A percentile compares a stretch with the other conserved stretches of the same genome.
phyloP scores from a whole-genome alignment of 2,113 vertebrate genomes.

The Plotosus lineatus region DNA sequence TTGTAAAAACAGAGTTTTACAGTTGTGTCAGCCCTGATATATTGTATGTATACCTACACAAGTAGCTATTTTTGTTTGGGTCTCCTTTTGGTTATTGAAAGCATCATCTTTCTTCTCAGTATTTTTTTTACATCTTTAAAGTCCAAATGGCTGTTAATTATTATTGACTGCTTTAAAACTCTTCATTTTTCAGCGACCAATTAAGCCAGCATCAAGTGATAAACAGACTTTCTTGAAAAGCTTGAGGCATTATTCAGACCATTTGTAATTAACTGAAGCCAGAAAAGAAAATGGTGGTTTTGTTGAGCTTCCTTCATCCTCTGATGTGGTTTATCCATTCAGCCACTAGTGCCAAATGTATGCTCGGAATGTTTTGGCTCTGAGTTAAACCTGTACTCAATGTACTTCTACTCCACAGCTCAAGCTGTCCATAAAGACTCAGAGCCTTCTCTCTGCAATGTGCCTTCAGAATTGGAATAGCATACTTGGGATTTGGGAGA shows the following conservation, averaged over 20 bases:
- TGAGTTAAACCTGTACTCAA: neutral
- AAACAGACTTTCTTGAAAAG: neutral
- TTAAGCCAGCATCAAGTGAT: neutral
- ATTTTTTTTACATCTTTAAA: neutral
- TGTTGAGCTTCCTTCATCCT: neutral
- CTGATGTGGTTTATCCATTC: neutral
- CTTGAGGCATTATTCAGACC: neutral
- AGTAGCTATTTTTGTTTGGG: neutral
- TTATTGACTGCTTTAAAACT: neutral
- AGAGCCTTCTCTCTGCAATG: neutral
- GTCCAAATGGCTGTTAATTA: neutral
- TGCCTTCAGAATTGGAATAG: neutral
- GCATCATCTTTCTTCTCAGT: neutral
- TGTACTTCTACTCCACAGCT: neutral
- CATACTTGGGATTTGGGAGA: slow-evolving; percentile 7
- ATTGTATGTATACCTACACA: neutral
- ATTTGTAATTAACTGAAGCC: neutral
- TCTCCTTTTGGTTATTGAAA: neutral
- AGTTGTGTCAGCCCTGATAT: neutral
- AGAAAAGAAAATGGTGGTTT: neutral
- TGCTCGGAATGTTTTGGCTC: slow-evolving; percentile 14
- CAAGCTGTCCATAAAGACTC: neutral
- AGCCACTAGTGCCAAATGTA: neutral
- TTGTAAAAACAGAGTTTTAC: neutral
- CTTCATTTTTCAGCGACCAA: neutral